A percentile compares a stretch with the other conserved stretches of the same genome.
Evolutionary conservation across 2,888 invertebrate species (phyloP).

Genomic region (Diogma glabrata): DNA sequence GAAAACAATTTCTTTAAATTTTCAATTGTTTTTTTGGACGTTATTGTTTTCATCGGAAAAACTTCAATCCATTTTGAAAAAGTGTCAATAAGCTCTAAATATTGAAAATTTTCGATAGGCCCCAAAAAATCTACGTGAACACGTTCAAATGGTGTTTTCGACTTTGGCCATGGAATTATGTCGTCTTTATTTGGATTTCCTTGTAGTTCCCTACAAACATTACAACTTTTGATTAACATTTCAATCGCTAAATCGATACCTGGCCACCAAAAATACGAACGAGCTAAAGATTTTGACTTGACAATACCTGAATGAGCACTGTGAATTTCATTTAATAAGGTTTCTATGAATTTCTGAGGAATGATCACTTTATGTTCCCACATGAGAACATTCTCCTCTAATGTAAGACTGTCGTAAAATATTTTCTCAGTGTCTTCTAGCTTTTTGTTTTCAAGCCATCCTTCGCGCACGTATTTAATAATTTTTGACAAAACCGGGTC

Average conservation of each 20-base stretch:
- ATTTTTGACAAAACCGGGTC: too few relatives aligned
- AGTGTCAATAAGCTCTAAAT: too few relatives aligned
- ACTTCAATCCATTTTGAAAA: too few relatives aligned
- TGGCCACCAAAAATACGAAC: conserved; percentile 21
- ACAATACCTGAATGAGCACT: conserved; percentile 17
- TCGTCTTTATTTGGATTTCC: not conserved
- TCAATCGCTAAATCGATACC: conserved; percentile 20
- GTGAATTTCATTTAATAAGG: conserved; percentile 12
- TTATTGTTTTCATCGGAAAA: conserved; percentile 12
- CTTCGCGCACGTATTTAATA: too few relatives aligned
- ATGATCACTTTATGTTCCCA: too few relatives aligned
- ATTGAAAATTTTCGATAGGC: conserved; percentile 1
- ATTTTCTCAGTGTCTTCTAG: too few relatives aligned
- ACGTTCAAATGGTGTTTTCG: conserved; percentile 18
- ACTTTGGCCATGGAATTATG: conserved; percentile 14
- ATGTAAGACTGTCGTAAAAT: too few relatives aligned
- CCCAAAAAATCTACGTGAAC: conserved; percentile 15
- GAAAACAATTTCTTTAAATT: conserved; percentile 19
- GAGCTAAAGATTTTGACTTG: conserved; percentile 18
- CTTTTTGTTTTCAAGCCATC: too few relatives aligned
- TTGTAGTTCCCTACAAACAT: not conserved
- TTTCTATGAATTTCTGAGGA: too few relatives aligned
- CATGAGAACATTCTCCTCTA: too few relatives aligned
- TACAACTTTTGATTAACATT: conserved; percentile 16
- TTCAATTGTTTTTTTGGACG: conserved; percentile 11